Evolutionary conservation across 2,113 vertebrate genomes (phyloP), one percentile per base, ranked within the genome.

Genomic region (Artemisiospiza belli): DNA sequence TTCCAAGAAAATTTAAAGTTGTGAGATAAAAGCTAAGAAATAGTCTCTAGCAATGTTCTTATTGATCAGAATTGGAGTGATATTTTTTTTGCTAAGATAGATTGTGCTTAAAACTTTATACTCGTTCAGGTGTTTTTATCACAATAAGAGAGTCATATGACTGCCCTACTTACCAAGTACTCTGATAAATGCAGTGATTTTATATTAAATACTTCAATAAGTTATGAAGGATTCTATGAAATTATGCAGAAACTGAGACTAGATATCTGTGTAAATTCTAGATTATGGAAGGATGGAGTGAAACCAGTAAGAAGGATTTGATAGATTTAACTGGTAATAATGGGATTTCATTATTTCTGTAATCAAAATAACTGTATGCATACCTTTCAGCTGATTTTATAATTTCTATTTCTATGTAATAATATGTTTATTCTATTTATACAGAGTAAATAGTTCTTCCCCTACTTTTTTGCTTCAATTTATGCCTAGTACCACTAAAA

Each of bases 281-380:
- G 30, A 13, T 7, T 12, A 6, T 30, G 11, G n/a, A 75, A 88
- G 31, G 6, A 33, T 25, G 4, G 11, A 81, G 3, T 47, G 31
- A 87, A 87, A 77, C 84, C 12, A 49, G 13, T 7, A 55, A 64
- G 31, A 25, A 79, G 5, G 4, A 47, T 17, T 28, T 52, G 15
- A 52, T 17, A 1, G 5, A 30, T 59, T 15, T 57, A 33, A 61
- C 11, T 54, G 49, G 5, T 5, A 62, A 11, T 23, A 80, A 84
- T 28, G 7, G 12, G 15, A 43, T 24, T 74, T 78, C 31, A 12
- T 7, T 35, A 3, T 74, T 79, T 91, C n/a, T 72, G 12, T 51
- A 55, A 62, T 33, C 9, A 47, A 78, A 75, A 30, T 51, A 74
- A 33, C 4, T 1, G 0, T 15, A 4, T 62, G 1, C 4, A 0